These are phyloP conservation scores for Lycaena phlaeas DNA, from an alignment of 2,888 invertebrate species.

Conservation along the genomic window DNA sequence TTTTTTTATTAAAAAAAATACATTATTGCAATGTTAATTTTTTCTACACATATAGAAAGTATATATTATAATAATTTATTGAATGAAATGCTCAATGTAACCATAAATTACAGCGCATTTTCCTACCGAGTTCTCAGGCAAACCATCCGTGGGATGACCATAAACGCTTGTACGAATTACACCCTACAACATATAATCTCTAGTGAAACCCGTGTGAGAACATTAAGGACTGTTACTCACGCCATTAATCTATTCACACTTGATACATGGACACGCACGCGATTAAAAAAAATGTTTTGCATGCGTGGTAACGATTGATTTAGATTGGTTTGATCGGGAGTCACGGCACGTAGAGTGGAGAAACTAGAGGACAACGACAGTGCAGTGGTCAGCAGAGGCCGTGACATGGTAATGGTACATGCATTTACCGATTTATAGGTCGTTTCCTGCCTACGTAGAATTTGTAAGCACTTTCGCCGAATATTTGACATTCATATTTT, in stretches of 20 bases:
- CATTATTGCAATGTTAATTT: no score
- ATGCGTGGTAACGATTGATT: slow-evolving; percentile 21
- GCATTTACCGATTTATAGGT: slow-evolving; percentile 45
- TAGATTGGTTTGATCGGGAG: slow-evolving; percentile 28
- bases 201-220: neutral
- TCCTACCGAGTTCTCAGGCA: slow-evolving; percentile 2
- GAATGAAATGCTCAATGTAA: no score
- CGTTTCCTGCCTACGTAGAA: slow-evolving; percentile 45
- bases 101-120: no score
- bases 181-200: neutral
- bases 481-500: slow-evolving; percentile 12
- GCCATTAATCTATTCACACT: slow-evolving; percentile 7
- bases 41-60: no score
- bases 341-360: slow-evolving; percentile 42
- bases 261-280: slow-evolving; percentile 14
- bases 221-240: neutral
- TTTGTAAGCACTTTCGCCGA: slow-evolving; percentile 35
- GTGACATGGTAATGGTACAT: slow-evolving; percentile 46
- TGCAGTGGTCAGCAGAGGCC: slow-evolving; percentile 24
- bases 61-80: no score
- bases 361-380: slow-evolving; percentile 31
- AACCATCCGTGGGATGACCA: slow-evolving; percentile 5
- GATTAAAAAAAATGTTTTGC: slow-evolving; percentile 32
- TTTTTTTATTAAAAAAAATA: no score
- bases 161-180: neutral